Conservation (phyloP, 2,797 vertebrate species). For the Takifugu rubripes region DNA sequence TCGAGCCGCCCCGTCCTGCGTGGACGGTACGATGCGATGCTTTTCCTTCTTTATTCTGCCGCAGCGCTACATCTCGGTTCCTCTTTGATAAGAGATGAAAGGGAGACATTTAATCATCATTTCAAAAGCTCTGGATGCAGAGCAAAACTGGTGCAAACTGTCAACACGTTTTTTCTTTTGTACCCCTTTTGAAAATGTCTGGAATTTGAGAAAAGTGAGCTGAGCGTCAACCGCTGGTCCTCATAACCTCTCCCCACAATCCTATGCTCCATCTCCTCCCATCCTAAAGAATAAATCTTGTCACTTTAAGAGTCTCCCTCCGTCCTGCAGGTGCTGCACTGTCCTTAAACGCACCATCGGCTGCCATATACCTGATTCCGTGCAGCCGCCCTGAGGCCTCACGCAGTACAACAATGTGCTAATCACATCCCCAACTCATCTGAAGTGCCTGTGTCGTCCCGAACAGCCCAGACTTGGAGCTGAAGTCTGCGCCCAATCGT, state of each 20-base stretch:
- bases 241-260: no score
- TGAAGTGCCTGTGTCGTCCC: constrained; percentile 29
- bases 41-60: no score
- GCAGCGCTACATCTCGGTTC: no score
- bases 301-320: not conserved
- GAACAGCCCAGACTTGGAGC: constrained; percentile 32
- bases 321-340: constrained; percentile 12
- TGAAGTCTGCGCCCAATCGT: constrained; percentile 49
- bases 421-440: constrained; percentile 33
- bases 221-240: no score
- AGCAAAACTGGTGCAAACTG: not conserved
- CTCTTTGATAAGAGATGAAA: no score
- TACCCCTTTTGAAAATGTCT: not conserved
- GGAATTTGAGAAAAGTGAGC: not conserved
- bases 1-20: constrained; percentile 91
- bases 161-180: not conserved
- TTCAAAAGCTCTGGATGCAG: no score
- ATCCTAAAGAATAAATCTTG: constrained; percentile 11
- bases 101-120: no score
- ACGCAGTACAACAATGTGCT: constrained; percentile 20
- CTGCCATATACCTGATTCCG: not conserved
- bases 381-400: constrained; percentile 15
- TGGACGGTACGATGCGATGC: constrained; percentile 82
- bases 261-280: no score
- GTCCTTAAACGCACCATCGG: constrained; percentile 5